A percentile compares a stretch with the other conserved stretches of the same genome.
Evolutionary conservation across 2,888 invertebrate genomes (phyloP).

Genomic region (Allygus modestus): DNA sequence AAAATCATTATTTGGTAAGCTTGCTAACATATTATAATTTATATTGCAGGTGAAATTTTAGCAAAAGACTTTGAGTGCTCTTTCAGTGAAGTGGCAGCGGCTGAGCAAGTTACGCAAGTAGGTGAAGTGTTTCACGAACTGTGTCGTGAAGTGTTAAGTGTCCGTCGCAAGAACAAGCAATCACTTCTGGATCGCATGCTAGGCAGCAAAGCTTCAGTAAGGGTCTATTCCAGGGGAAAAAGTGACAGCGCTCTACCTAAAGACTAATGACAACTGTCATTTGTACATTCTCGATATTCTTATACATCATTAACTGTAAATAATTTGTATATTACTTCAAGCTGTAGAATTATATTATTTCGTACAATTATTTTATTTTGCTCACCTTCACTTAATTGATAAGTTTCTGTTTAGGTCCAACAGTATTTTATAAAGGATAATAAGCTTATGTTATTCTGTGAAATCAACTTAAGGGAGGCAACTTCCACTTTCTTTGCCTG

Average conservation of each 20-base stretch:
- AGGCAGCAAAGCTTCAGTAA: conserved; percentile 83
- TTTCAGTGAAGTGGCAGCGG: conserved; percentile 92
- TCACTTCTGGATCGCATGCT: conserved; percentile 89
- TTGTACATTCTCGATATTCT: not conserved
- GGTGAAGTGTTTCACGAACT: conserved; percentile 91
- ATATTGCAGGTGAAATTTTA: conserved; percentile 81
- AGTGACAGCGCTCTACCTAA: conserved; percentile 93
- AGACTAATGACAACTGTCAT: conserved; percentile 76
- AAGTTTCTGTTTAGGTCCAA: too few relatives aligned
- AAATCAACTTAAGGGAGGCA: too few relatives aligned
- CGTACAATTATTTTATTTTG: not conserved
- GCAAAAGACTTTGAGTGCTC: conserved; percentile 93
- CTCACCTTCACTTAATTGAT: too few relatives aligned
- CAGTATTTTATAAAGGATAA: too few relatives aligned
- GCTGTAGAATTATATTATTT: not conserved
- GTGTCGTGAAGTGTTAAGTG: conserved; percentile 88
- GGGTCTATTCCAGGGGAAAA: conserved; percentile 90
- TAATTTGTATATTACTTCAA: conserved; percentile 18
- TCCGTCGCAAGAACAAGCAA: conserved; percentile 90
- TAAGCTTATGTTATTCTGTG: too few relatives aligned
- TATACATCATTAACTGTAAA: not conserved
- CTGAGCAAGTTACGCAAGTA: conserved; percentile 89
- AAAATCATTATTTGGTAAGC: too few relatives aligned
- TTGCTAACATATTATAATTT: too few relatives aligned
- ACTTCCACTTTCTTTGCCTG: too few relatives aligned